Percentiles rank a stretch among this genome's conserved stretches.
Conservation (phyloP, 2,113 vertebrate genomes). For the Aphyosemion australe region DNA sequence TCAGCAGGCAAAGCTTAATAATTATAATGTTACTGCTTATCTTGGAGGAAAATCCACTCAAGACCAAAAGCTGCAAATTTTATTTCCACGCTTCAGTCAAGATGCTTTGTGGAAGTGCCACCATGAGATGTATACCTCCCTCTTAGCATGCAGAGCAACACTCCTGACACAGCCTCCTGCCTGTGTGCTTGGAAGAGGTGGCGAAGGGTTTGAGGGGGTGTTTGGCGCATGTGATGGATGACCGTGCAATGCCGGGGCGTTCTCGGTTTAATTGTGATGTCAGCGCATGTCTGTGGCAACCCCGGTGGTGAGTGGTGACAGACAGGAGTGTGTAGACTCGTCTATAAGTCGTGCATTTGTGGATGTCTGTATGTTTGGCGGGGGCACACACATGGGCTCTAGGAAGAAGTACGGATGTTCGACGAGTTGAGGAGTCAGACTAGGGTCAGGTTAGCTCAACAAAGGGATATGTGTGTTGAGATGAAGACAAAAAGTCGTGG, state of each 20-base stretch:
- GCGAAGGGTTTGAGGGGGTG: neutral
- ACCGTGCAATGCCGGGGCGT: conserved; percentile 55
- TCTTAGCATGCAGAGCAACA: conserved; percentile 50
- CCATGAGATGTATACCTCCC: conserved; percentile 21
- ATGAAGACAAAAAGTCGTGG: neutral
- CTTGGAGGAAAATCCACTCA: neutral
- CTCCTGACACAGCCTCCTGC: conserved; percentile 13
- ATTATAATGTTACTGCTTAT: no score
- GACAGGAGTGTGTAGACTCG: conserved; percentile 47
- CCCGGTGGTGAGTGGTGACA: conserved; percentile 54
- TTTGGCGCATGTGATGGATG: conserved; percentile 69
- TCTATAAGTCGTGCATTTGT: conserved; percentile 1
- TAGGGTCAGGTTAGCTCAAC: conserved; percentile 36
- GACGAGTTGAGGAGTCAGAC: conserved; percentile 17
- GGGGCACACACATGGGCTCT: neutral
- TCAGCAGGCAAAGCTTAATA: no score
- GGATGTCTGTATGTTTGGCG: neutral
- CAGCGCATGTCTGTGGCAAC: conserved; percentile 61
- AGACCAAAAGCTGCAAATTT: conserved; percentile 9
- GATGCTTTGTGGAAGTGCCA: conserved; percentile 33
- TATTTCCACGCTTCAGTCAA: conserved; percentile 46
- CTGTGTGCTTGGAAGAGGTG: conserved; percentile 2
- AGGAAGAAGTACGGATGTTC: neutral
- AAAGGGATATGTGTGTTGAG: conserved; percentile 4
- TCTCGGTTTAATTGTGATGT: conserved; percentile 74